Evolutionary conservation across 2,797 vertebrate species (phyloP), one percentile per base, ranked within the genome.

Genomic region (Pygocentrus nattereri): DNA sequence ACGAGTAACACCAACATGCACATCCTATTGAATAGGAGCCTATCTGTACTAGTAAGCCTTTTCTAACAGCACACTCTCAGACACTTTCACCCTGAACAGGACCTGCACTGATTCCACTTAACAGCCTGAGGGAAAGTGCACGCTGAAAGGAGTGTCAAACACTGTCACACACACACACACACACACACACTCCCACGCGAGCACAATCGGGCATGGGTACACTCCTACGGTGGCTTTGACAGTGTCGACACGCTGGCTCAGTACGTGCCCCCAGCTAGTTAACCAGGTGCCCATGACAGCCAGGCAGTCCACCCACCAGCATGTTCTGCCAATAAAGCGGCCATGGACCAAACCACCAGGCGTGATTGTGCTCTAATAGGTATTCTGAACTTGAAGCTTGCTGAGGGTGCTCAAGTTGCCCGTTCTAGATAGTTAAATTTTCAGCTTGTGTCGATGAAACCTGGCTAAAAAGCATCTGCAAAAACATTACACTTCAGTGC

Each of bases 201-300:
- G 50, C 44, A 62, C 19, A 71, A 68, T 74, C 21, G 49, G 67
- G 74, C 70, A 58, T 52, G 69, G 41, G 52, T 62, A 68, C 65
- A 80, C 69, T 74, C 72, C 76, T 75, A 61, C 38, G 69, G 75
- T 81, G 50, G 73, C 67, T 71, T 72, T 78, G 81, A 85, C 81
- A 69, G 61, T 72, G 80, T 85, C 56, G 50, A 80, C 82, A 69
- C 6, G 41, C 77, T 80, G 75, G 88, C 87, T 82, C 88, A 83
- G 75, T 82, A 47, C 84, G 88, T 85, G 91, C 91, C 89, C 88
- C 77, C 18, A 88, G 89, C 91, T 90, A 91, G 90, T 93, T 91
- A 91, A 92, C 91, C 90, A 90, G 88, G 85, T 90, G 91, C 88
- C 92, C 67, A 78, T 89, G 89, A 92, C 91, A 90, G 91, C 90